Evolutionary conservation across 1,140 invertebrate species (phyloP).

Genomic region (Calycopis cecrops): DNA sequence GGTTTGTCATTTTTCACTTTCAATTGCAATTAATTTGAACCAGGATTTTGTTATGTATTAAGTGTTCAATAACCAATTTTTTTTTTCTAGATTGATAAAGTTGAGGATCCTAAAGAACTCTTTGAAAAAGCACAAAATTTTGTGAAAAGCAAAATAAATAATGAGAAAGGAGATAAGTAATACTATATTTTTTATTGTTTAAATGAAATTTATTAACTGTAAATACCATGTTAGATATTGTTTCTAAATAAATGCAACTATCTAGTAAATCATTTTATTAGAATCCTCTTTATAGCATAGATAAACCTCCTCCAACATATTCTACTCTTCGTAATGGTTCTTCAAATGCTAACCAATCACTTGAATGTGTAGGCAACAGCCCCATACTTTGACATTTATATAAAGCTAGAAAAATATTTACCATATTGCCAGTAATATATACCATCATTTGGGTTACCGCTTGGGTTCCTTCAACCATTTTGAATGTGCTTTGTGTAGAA

Average conservation of each 20-base stretch:
- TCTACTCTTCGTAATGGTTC: constrained; percentile 92
- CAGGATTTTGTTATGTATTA: constrained; percentile 29
- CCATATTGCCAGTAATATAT: constrained; percentile 95
- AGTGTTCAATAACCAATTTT: constrained; percentile 32
- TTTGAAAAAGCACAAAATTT: constrained; percentile 81
- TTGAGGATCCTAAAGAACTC: constrained; percentile 85
- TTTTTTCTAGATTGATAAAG: constrained; percentile 83
- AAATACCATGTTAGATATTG: constrained; percentile 43
- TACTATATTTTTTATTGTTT: constrained; percentile 12
- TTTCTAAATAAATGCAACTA: constrained; percentile 48
- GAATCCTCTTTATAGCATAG: constrained; percentile 71
- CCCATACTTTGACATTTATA: constrained; percentile 99
- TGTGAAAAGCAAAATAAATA: constrained; percentile 78
- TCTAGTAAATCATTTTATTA: constrained; percentile 31
- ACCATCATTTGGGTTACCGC: constrained; percentile 94
- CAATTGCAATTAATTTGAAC: constrained; percentile 37
- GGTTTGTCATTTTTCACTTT: constrained; percentile 45
- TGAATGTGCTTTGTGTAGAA: constrained; percentile 92
- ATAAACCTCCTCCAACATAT: constrained; percentile 90
- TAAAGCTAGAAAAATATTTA: constrained; percentile 93
- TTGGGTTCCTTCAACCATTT: constrained; percentile 96
- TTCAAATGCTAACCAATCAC: constrained; percentile 99
- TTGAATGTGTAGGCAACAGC: constrained; percentile 96
- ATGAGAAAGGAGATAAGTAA: constrained; percentile 39
- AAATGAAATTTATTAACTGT: constrained; percentile 42